Evolutionary conservation across 2,888 invertebrate species (phyloP), one percentile per base, ranked within the genome.

Genomic region (Nebria brevicollis): DNA sequence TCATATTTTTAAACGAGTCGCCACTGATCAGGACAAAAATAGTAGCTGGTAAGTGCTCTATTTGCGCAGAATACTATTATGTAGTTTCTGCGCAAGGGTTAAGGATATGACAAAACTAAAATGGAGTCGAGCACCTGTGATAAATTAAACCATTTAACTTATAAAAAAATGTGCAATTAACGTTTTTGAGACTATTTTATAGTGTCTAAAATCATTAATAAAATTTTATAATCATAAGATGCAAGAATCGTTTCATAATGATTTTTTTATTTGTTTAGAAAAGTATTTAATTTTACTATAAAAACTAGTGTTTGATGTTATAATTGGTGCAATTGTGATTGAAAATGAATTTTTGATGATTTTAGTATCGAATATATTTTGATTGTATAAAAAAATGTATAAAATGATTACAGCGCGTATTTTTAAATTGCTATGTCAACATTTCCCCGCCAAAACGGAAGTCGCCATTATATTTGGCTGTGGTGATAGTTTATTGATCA

Each of bases 391-490:
- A 25, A n/a, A 68, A 68, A 25, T 68, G 4, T 68, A 68, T 2
- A 0, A 20, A 68, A 11, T 34, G 42, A 73, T 73, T 41, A 13
- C 25, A 42, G 66, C 75, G 79, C 75, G 66, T 20, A 26, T 43
- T 72, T 79, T 79, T 75, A 74, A 79, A 79, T 25, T 74, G 41
- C 20, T 25, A 34, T 34, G 10, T 72, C 25, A 64, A 54, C 20
- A 68, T 43, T 72, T 77, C 72, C 77, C 79, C 79, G 79, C 79
- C 79, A 75, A 72, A 80, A 80, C 80, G 80, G 80, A 80, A 80
- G 65, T 70, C 15, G 80, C 80, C 80, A 80, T 78, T 25, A 66
- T 64, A 65, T 66, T 66, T 20, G 54, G 34, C 75, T n/a, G 70
- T 70, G 70, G 34, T 11, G 34, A 70, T 70, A 34, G 34, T 26